Evolutionary conservation across 2,797 vertebrate genomes (phyloP).

Genomic region (Salarias fasciatus): DNA sequence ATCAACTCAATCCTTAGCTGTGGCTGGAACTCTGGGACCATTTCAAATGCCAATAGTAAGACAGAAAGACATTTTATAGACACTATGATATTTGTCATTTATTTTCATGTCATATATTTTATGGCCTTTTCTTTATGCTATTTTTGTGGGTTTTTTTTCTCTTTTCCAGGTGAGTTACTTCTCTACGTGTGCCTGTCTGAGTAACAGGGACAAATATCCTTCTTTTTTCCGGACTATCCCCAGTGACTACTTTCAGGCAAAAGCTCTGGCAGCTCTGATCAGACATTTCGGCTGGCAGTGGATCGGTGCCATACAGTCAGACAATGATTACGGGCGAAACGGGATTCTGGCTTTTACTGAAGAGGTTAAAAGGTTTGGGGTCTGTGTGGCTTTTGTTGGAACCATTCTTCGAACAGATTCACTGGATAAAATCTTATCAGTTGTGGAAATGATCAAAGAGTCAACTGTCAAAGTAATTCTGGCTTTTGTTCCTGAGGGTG

Average conservation of each 20-base stretch:
- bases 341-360: conserved; percentile 77
- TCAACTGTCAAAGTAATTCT: conserved; percentile 82
- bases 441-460: conserved; percentile 76
- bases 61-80: neutral
- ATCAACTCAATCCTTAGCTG: conserved; percentile 81
- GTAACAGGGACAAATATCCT: conserved; percentile 80
- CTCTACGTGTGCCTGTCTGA: conserved; percentile 85
- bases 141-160: neutral
- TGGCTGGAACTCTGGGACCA: conserved; percentile 79
- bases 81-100: neutral
- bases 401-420: conserved; percentile 74
- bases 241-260: conserved; percentile 83
- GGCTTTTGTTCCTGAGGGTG: conserved; percentile 79
- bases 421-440: conserved; percentile 67
- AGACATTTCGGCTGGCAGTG: conserved; percentile 82
- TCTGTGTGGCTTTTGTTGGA: conserved; percentile 82
- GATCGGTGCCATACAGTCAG: conserved; percentile 82
- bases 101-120: neutral
- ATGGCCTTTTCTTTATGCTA: neutral
- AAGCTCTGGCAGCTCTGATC: conserved; percentile 81
- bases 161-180: conserved; percentile 83
- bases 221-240: conserved; percentile 85
- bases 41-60: conserved; percentile 82
- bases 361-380: conserved; percentile 76
- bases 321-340: conserved; percentile 82